Base-by-base conservation (phyloP, 2,888 invertebrate species). In the Rosalia funebris region DNA sequence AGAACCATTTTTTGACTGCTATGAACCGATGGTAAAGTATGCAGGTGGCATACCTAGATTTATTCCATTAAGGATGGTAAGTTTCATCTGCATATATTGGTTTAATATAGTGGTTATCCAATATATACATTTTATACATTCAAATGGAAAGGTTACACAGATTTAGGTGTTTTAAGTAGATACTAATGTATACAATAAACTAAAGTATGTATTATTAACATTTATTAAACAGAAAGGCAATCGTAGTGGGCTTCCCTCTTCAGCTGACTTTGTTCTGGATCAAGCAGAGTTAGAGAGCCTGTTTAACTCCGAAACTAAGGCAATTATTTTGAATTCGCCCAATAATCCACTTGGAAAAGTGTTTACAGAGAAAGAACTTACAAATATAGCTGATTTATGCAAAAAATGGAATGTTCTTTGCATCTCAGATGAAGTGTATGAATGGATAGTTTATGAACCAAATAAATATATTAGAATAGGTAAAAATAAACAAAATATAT, bases 1-100 rank as follows among this genome's bases (percentile, higher is more conserved):
- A 66, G 99, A 99, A 79, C 99, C 99, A 0, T 98, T 91, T 82
- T 99, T 96, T 78, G 99, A 99, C 82, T 98, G 98, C 77, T 99
- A 99, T 76, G 94, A 92, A 69, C 96, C 96, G 0, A 96, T 98
- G 93, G 92, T 97, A 10, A 87, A 85, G 69, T 88, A 89, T 71
- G 95, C 96, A 1, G 94, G 95, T 0, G 99, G 97, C 0, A 83
- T 87, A 12, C 91, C 96, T 0, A 90, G 87, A 63, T 98, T 92
- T 78, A 92, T 98, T 67, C 90, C 98, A 0, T 83, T 99, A 15
- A 87, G 90, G 81, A 90, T 93, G 58, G 67, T 68, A 61, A 57
- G 50, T 50, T 17, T 25, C n/a, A n/a, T n/a, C n/a, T n/a, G n/a
- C n/a, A n/a, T n/a, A n/a, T n/a, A n/a, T n/a, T n/a, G n/a, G n/a